Base-by-base conservation (phyloP, 2,888 invertebrate species). In the Hetaerina titia region DNA sequence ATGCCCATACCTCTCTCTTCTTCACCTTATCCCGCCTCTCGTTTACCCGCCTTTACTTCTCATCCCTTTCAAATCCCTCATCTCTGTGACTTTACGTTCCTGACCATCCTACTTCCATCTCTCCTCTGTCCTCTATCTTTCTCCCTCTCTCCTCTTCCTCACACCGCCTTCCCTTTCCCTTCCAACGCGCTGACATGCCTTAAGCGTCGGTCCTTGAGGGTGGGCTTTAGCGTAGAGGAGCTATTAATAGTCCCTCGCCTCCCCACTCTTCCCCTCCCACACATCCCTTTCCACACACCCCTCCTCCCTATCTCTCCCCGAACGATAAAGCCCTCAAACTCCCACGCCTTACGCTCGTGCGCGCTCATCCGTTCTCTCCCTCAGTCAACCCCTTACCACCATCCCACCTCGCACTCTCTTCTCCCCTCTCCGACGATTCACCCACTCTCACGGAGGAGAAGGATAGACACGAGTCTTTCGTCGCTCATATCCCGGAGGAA, bases 401-500 rank as follows among this genome's bases (percentile, higher is more conserved):
- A 4, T 22, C n/a, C 69, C n/a, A 22, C 69, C n/a, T 0, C 5
- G 69, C n/a, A 6, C n/a, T n/a, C 69, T n/a, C 81, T 15, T 11
- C 45, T 13, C 8, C 8, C n/a, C 74, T 25, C 25, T 4, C 69
- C 69, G 8, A 7, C 69, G 19, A n/a, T 13, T 13, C 25, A 11
- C 81, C 9, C 45, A 4, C 45, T 45, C 45, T 45, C 45, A 4
- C 4, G 45, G 45, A 45, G 1, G 45, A 45, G 45, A 45, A 45
- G 45, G 45, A 45, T 45, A 45, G 45, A 45, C 7, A 19, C 45
- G 22, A 56, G 56, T 74, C 92, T 92, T 74, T 64, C 64, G 19
- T 92, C 92, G 56, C 56, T 92, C 90, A 90, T 64, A 69, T 90
- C 19, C 64, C 90, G 22, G 63, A 22, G 17, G 58, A 58, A 89